Conservation (phyloP, 2,888 invertebrate genomes). For the Argyra leucocephala region DNA sequence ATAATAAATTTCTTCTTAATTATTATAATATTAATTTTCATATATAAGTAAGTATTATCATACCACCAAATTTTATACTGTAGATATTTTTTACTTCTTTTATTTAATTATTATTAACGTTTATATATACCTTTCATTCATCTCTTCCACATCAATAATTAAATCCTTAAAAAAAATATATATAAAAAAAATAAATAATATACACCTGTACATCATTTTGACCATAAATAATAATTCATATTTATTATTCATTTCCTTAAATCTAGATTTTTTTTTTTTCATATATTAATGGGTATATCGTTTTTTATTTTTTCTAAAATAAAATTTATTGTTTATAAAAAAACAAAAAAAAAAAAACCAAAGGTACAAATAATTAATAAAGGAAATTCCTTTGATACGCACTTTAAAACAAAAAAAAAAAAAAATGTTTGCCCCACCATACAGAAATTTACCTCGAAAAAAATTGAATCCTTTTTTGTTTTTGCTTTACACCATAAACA, state of each 20-base stretch:
- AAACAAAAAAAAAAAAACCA: not conserved
- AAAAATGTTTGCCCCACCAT: too few species aligned
- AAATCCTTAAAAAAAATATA: not conserved
- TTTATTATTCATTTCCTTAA: not conserved
- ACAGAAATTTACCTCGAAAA: too few species aligned
- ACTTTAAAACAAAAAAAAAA: not conserved
- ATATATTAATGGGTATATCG: too few species aligned
- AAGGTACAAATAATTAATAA: not conserved
- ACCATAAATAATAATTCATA: slow-evolving; percentile 2
- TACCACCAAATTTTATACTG: too few species aligned
- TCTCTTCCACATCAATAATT: not conserved
- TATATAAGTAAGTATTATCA: too few species aligned
- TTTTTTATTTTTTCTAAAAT: not conserved
- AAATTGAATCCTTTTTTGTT: too few species aligned
- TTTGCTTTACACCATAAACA: not conserved
- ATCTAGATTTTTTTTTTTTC: not conserved
- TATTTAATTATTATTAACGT: too few species aligned
- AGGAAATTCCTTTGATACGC: slow-evolving; percentile 3
- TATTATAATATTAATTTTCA: too few species aligned
- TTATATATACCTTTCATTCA: too few species aligned
- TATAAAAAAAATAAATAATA: not conserved
- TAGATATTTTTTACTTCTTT: too few species aligned
- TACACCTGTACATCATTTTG: not conserved
- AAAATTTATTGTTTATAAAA: not conserved
- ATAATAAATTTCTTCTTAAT: too few species aligned